Conservation (phyloP, 2,797 vertebrate genomes). For the Aulostomus chinensis region DNA sequence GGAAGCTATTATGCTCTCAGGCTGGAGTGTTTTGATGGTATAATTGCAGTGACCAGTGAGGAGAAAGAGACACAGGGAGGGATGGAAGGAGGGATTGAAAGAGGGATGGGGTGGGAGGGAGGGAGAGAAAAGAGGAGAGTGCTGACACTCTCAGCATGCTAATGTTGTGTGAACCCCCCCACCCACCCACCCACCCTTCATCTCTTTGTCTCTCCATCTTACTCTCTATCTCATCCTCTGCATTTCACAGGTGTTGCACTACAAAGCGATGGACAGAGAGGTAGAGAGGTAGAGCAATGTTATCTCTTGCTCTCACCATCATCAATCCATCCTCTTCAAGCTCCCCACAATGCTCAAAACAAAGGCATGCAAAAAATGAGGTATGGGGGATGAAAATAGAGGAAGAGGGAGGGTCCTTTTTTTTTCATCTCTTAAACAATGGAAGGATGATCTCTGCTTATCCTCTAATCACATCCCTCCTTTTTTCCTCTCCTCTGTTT, state of each 20-base stretch:
- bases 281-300: conserved; percentile 63
- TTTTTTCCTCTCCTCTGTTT: conserved; percentile 59
- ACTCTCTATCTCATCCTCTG: conserved; percentile 59
- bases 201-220: conserved; percentile 45
- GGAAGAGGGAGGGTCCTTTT: conserved; percentile 66
- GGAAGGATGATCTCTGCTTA: conserved; percentile 80
- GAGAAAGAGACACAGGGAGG: conserved; percentile 70
- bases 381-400: conserved; percentile 52
- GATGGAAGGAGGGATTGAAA: conserved; percentile 73
- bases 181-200: conserved; percentile 42
- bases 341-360: conserved; percentile 61
- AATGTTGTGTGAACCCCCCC: conserved; percentile 66
- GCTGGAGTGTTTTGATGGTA: conserved; percentile 86
- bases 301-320: conserved; percentile 51
- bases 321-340: conserved; percentile 72
- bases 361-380: conserved; percentile 44
- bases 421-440: conserved; percentile 75
- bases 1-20: conserved; percentile 86
- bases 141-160: conserved; percentile 85
- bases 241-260: conserved; percentile 77
- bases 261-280: conserved; percentile 28
- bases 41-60: conserved; percentile 86
- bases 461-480: conserved; percentile 76
- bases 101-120: conserved; percentile 63
- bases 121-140: conserved; percentile 69